phyloP scores from a whole-genome alignment of 2,113 vertebrate genomes.

The Corythornis cristatus region DNA sequence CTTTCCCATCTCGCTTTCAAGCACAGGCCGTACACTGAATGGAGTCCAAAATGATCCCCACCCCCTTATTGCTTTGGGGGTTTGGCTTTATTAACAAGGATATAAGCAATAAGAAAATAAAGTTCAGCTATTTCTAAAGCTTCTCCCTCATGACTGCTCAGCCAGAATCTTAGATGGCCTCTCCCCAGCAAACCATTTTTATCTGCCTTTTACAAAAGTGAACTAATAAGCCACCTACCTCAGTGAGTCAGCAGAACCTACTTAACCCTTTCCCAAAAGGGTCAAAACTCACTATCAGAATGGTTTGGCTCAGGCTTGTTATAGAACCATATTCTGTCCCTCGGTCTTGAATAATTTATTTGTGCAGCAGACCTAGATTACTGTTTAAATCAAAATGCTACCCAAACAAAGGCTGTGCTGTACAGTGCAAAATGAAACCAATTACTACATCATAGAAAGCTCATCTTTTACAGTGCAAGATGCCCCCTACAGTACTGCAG shows the following conservation, averaged over 20 bases:
- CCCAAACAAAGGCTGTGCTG: constrained; percentile 63
- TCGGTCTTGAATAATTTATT: constrained; percentile 63
- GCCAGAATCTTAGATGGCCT: constrained; percentile 54
- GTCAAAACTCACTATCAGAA: constrained; percentile 50
- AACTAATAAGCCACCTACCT: constrained; percentile 69
- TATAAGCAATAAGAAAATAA: constrained; percentile 72
- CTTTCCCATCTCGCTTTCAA: constrained; percentile 61
- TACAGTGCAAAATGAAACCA: constrained; percentile 63
- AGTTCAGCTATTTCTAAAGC: constrained; percentile 60
- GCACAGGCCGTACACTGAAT: constrained; percentile 5
- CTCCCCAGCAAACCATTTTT: constrained; percentile 62
- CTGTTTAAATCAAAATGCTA: constrained; percentile 69
- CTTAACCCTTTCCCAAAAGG: constrained; percentile 70
- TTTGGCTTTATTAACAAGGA: constrained; percentile 70
- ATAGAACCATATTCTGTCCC: constrained; percentile 48
- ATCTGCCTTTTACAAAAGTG: constrained; percentile 62
- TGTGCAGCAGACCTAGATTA: constrained; percentile 49
- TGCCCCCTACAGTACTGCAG: constrained; percentile 61
- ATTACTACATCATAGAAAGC: constrained; percentile 33
- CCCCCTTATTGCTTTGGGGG: constrained; percentile 68
- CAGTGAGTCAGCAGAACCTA: constrained; percentile 72
- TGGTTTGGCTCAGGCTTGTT: constrained; percentile 41
- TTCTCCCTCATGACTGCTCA: constrained; percentile 64
- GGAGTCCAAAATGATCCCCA: constrained; percentile 57
- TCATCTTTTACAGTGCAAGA: constrained; percentile 45